A percentile compares a stretch with the other conserved stretches of the same genome.
Conservation (phyloP, 2,888 invertebrate genomes). For the Chelonus formosanus region DNA sequence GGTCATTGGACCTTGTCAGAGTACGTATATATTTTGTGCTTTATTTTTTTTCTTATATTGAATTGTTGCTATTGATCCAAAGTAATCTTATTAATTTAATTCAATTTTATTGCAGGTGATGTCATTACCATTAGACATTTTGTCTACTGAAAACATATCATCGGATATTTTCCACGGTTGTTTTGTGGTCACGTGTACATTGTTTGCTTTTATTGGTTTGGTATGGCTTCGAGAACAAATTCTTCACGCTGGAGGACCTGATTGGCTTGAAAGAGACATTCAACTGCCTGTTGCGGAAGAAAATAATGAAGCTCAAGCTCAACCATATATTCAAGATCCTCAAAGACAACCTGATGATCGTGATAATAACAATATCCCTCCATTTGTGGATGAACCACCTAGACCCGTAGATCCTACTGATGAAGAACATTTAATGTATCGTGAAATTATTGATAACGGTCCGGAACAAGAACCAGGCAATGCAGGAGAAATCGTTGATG, state of each 20-base stretch:
- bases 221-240: slow-evolving; percentile 99
- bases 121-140: slow-evolving; percentile 88
- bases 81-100: no score
- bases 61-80: neutral
- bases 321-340: slow-evolving; percentile 44
- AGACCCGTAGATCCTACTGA: slow-evolving; percentile 51
- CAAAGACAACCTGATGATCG: slow-evolving; percentile 48
- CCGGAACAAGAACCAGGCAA: slow-evolving; percentile 64
- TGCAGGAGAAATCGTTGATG: slow-evolving; percentile 61
- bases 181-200: slow-evolving; percentile 94
- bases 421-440: slow-evolving; percentile 41
- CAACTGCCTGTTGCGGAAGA: slow-evolving; percentile 67
- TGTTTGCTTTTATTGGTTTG: slow-evolving; percentile 94
- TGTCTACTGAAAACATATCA: slow-evolving; percentile 91
- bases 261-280: slow-evolving; percentile 86
- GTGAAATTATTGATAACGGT: slow-evolving; percentile 41
- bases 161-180: slow-evolving; percentile 96
- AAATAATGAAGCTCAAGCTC: slow-evolving; percentile 64
- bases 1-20: slow-evolving; percentile 82
- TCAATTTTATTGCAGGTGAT: slow-evolving; percentile 67
- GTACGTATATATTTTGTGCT: slow-evolving; percentile 43
- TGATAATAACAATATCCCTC: slow-evolving; percentile 64
- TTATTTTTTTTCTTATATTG: slow-evolving; percentile 17
- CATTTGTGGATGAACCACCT: slow-evolving; percentile 60
- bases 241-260: slow-evolving; percentile 95